Conservation (phyloP, 1,140 invertebrate species). For the Lethocerus indicus region DNA sequence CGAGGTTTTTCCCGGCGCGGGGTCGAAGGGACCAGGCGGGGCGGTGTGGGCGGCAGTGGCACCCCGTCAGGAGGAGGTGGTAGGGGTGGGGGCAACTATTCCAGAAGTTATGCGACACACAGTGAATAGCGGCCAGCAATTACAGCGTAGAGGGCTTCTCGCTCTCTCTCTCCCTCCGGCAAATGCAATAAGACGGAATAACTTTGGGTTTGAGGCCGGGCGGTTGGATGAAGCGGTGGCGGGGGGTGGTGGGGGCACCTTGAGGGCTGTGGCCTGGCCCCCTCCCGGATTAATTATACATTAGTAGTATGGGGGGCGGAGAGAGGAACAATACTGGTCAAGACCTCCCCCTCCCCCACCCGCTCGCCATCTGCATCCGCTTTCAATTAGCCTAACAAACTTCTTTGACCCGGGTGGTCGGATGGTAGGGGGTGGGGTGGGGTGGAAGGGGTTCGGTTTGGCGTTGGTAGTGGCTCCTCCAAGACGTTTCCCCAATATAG, state of each 20-base stretch:
- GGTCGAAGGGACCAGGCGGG: too few species aligned
- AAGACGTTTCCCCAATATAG: too few species aligned
- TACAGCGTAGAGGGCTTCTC: too few species aligned
- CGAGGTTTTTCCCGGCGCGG: too few species aligned
- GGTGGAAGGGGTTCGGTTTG: too few species aligned
- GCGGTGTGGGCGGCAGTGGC: neutral
- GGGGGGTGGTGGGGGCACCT: neutral
- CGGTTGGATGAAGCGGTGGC: neutral
- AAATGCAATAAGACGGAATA: conserved; percentile 11
- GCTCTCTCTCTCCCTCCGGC: too few species aligned
- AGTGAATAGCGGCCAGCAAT: too few species aligned
- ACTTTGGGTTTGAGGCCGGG: conserved; percentile 8
- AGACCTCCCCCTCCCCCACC: neutral
- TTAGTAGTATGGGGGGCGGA: conserved; percentile 3
- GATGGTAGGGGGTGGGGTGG: too few species aligned
- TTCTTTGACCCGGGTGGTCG: conserved; percentile 16
- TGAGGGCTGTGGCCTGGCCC: neutral
- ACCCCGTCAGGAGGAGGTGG: neutral
- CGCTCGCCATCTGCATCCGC: neutral
- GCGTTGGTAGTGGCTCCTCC: too few species aligned
- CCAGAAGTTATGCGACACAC: neutral
- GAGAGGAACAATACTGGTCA: conserved; percentile 7
- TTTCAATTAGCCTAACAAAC: conserved; percentile 14
- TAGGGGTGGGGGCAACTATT: neutral
- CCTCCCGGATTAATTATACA: conserved; percentile 13